Conservation (phyloP, 2,888 invertebrate species). For the Tridacna gigas region DNA sequence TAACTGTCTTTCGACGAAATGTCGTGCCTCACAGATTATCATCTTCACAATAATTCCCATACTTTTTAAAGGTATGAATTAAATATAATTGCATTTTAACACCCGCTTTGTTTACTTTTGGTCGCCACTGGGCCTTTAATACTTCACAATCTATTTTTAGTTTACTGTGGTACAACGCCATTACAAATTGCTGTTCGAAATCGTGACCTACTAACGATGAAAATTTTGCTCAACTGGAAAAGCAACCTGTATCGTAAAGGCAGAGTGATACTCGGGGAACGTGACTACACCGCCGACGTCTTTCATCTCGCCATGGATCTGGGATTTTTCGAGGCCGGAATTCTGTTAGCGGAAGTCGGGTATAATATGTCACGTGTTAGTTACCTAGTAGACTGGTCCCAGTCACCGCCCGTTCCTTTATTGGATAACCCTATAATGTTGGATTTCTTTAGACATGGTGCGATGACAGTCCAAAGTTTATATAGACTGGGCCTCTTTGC, state of each 20-base stretch:
- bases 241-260: conserved; percentile 69
- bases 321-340: conserved; percentile 68
- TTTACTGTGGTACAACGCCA: conserved; percentile 72
- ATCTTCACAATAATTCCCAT: no score
- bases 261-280: conserved; percentile 59
- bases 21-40: no score
- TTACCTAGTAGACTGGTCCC: conserved; percentile 60
- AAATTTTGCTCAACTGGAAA: conserved; percentile 68
- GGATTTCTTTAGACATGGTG: conserved; percentile 55
- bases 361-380: conserved; percentile 64
- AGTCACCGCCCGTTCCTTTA: conserved; percentile 47
- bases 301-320: conserved; percentile 73
- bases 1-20: no score
- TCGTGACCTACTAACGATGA: conserved; percentile 65
- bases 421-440: conserved; percentile 56
- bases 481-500: conserved; percentile 34
- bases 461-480: conserved; percentile 47
- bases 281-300: conserved; percentile 71
- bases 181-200: conserved; percentile 70
- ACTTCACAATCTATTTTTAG: conserved; percentile 44
- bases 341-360: conserved; percentile 67
- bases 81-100: no score
- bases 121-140: no score
- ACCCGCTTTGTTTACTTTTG: no score
- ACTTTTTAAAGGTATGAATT: no score